Percentiles rank a stretch among this genome's conserved stretches.
Conservation (phyloP, 2,113 vertebrate species). For the Megalops atlanticus region DNA sequence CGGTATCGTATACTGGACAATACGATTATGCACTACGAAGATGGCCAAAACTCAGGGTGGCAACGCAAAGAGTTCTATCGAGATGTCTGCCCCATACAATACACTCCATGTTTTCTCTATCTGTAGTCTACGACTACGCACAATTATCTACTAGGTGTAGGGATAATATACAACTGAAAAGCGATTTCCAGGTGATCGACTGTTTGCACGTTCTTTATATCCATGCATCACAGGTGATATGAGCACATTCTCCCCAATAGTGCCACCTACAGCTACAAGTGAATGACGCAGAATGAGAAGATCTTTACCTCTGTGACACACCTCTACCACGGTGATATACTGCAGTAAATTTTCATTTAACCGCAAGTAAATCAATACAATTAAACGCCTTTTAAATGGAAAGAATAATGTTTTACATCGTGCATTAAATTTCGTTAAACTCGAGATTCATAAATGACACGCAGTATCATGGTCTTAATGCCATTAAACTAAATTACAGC, state of each 20-base stretch:
- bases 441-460: too few species aligned
- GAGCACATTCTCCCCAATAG: constrained; percentile 1
- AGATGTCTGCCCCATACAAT: neutral
- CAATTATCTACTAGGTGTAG: neutral
- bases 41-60: neutral
- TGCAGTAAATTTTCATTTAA: neutral
- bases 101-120: neutral
- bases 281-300: neutral
- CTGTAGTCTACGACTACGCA: neutral
- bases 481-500: too few species aligned
- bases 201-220: neutral
- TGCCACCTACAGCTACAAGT: constrained; percentile 20
- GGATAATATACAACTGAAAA: neutral
- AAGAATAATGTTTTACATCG: too few species aligned
- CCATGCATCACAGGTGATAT: neutral
- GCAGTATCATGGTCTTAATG: too few species aligned
- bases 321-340: too few species aligned
- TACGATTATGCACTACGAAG: neutral
- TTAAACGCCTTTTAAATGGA: too few species aligned
- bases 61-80: neutral
- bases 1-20: neutral
- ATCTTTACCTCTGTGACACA: neutral
- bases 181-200: neutral
- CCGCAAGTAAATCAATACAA: neutral
- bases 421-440: too few species aligned